These are phyloP conservation scores for Cylindroiulus punctatus DNA, from an alignment of 2,888 invertebrate genomes.

Conservation along the genomic window DNA sequence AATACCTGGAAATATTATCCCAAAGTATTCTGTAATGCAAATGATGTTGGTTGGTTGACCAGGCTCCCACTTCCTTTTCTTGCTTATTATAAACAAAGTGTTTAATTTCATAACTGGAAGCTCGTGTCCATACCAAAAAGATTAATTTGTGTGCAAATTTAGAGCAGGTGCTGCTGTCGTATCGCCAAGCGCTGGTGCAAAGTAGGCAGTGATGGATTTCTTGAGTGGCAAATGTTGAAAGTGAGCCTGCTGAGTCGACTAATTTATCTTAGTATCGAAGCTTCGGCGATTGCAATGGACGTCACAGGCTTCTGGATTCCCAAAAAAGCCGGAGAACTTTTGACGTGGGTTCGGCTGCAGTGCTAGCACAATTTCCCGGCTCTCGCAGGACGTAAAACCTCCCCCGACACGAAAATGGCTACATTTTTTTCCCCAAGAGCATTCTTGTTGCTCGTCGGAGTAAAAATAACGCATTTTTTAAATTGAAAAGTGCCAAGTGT, in stretches of 20 bases:
- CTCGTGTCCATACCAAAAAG: too few species aligned
- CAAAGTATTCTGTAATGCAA: too few species aligned
- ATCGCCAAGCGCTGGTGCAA: not conserved
- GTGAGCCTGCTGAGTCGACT: not conserved
- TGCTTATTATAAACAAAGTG: too few species aligned
- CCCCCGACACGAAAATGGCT: constrained; percentile 2
- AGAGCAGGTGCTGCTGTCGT: not conserved
- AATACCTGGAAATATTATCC: too few species aligned
- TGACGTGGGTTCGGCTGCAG: not conserved
- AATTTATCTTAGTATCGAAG: not conserved
- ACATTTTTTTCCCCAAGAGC: not conserved
- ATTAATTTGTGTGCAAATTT: not conserved
- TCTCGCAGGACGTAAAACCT: not conserved
- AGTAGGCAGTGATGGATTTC: not conserved
- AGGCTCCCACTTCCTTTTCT: too few species aligned
- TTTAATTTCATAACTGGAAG: too few species aligned
- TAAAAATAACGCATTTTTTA: constrained; percentile 21
- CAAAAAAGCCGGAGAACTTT: not conserved
- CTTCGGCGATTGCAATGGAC: not conserved
- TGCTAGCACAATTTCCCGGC: not conserved
- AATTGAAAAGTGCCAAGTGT: not conserved
- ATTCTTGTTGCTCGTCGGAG: not conserved
- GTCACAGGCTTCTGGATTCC: not conserved
- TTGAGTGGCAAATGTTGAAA: not conserved
- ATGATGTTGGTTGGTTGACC: too few species aligned